Conservation (phyloP, 2,113 vertebrate species). For the Notarius quadriscutis region DNA sequence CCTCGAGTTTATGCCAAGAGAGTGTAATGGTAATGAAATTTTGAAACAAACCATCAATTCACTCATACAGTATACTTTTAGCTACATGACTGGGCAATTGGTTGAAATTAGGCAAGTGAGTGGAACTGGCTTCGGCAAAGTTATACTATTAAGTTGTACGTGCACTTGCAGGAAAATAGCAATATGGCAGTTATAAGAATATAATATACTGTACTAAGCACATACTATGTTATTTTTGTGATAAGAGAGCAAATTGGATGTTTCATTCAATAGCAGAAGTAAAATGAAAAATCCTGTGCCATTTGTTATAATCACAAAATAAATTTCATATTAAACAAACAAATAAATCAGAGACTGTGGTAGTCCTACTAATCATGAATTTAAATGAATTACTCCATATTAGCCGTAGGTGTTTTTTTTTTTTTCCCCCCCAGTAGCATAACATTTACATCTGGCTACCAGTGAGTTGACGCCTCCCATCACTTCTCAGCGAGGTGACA, state of each 20-base stretch:
- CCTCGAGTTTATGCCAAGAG: neutral
- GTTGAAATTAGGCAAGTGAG: neutral
- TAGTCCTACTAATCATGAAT: conserved; percentile 52
- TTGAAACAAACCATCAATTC: neutral
- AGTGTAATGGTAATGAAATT: neutral
- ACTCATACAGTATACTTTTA: neutral
- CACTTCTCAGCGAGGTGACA: conserved; percentile 33
- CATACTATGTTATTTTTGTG: neutral
- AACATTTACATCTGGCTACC: neutral
- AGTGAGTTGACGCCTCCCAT: neutral
- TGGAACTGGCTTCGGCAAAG: neutral
- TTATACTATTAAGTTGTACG: neutral
- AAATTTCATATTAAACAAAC: neutral
- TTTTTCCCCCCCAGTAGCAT: neutral
- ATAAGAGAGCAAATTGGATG: neutral
- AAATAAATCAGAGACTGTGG: no score
- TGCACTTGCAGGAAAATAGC: neutral
- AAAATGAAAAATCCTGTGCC: neutral
- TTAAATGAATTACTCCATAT: conserved; percentile 58
- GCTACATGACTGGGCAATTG: neutral
- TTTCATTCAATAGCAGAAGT: neutral
- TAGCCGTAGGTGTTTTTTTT: conserved; percentile 44
- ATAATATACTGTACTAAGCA: neutral
- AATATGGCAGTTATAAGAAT: no score
- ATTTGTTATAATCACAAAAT: neutral